A percentile compares a stretch with the other conserved stretches of the same genome.
Conservation (phyloP, 2,797 vertebrate species). For the Sandelia bainsii region DNA sequence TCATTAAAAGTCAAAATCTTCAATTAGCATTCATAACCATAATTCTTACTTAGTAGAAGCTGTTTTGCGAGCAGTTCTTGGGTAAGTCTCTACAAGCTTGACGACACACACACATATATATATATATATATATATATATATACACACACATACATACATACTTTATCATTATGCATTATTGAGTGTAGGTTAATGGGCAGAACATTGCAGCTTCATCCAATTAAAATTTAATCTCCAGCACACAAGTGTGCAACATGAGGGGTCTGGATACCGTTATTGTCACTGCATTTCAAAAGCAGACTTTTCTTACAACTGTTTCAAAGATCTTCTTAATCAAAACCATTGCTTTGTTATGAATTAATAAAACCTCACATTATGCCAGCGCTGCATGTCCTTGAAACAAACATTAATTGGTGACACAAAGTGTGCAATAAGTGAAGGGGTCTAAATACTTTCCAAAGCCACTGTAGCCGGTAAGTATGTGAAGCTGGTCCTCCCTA, state of each 20-base stretch:
- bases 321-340: not conserved
- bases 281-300: too few relatives aligned
- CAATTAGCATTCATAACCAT: not conserved
- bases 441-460: constrained; percentile 1
- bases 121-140: too few relatives aligned
- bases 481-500: constrained; percentile 76
- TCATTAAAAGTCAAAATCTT: not conserved
- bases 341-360: not conserved
- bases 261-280: not conserved
- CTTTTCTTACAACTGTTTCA: not conserved
- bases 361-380: not conserved
- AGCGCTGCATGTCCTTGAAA: not conserved
- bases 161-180: too few relatives aligned
- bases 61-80: too few relatives aligned
- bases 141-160: too few relatives aligned
- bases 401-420: not conserved
- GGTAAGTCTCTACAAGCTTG: too few relatives aligned
- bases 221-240: too few relatives aligned
- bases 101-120: too few relatives aligned
- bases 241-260: not conserved
- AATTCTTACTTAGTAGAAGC: too few relatives aligned
- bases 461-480: constrained; percentile 79
- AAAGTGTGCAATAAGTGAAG: not conserved
- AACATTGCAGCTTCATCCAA: too few relatives aligned
- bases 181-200: too few relatives aligned